Conservation (phyloP, 2,113 vertebrate species). For the Pollachius pollachius region DNA sequence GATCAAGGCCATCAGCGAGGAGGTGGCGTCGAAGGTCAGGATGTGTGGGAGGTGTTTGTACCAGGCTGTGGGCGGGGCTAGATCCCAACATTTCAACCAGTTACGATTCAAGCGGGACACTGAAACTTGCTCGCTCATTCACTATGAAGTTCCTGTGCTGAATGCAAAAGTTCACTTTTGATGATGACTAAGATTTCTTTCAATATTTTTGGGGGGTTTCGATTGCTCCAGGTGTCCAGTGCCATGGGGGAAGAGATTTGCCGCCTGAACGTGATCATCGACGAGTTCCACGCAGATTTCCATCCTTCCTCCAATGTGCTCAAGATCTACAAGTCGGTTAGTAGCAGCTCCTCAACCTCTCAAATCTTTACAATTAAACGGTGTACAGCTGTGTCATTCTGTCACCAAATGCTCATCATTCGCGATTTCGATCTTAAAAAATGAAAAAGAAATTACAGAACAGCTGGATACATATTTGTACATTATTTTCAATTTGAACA, state of each 20-base stretch:
- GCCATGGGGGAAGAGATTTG: slow-evolving; percentile 97
- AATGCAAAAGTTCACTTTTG: neutral
- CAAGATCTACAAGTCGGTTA: slow-evolving; percentile 90
- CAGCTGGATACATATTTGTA: no score
- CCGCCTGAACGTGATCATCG: slow-evolving; percentile 89
- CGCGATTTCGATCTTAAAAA: no score
- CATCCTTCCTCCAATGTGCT: slow-evolving; percentile 87
- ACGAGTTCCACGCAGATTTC: slow-evolving; percentile 90
- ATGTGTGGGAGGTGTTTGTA: no score
- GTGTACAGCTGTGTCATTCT: neutral
- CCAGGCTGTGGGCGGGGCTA: no score
- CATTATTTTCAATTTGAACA: no score
- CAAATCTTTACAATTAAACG: neutral
- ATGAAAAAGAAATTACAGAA: no score
- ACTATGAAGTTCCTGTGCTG: neutral
- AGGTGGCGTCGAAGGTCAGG: slow-evolving; percentile 86
- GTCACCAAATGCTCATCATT: no score
- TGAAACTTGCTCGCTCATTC: neutral
- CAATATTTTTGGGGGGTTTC: neutral
- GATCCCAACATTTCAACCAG: no score
- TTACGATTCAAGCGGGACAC: neutral
- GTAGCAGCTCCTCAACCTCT: slow-evolving; percentile 33
- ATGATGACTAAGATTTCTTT: no score
- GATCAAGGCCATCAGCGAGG: slow-evolving; percentile 87
- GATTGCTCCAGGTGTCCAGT: slow-evolving; percentile 81